Percentiles rank a stretch among this genome's conserved stretches.
phyloP scores from a whole-genome alignment of 2,888 invertebrate genomes.

The Conchocele bisecta region DNA sequence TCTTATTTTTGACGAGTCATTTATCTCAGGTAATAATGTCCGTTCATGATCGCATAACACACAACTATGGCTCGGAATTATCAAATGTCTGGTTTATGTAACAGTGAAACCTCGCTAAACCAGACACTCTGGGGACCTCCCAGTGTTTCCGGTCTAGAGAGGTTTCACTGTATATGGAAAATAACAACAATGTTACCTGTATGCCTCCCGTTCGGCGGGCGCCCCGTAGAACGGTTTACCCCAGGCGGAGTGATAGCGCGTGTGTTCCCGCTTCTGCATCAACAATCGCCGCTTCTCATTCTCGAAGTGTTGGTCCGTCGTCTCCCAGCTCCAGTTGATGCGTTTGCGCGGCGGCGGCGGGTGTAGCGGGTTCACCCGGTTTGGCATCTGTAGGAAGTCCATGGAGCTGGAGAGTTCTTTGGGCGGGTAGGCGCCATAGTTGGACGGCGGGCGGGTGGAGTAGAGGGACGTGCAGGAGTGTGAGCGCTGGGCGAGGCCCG shows the following conservation, averaged over 20 bases:
- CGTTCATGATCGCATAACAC: too few relatives aligned
- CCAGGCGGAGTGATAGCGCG: constrained; percentile 81
- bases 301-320: constrained; percentile 77
- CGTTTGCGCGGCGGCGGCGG: constrained; percentile 75
- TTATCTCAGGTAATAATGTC: too few relatives aligned
- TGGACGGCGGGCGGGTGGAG: too few relatives aligned
- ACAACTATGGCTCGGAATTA: too few relatives aligned
- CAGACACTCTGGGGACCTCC: too few relatives aligned
- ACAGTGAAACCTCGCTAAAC: too few relatives aligned
- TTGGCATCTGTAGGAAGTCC: constrained; percentile 70
- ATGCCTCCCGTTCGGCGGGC: constrained; percentile 78
- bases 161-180: neutral
- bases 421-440: constrained; percentile 76
- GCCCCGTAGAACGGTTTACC: constrained; percentile 80
- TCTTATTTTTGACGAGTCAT: too few relatives aligned
- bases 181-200: constrained; percentile 69
- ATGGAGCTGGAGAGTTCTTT: constrained; percentile 71
- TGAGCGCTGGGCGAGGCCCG: constrained; percentile 50
- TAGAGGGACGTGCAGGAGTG: constrained; percentile 56
- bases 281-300: constrained; percentile 76
- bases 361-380: constrained; percentile 75
- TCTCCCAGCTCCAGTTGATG: constrained; percentile 79
- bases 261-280: constrained; percentile 80
- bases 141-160: too few relatives aligned
- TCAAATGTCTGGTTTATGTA: too few relatives aligned